phyloP scores from a whole-genome alignment of 2,797 vertebrate genomes.

The Tapera naevia region DNA sequence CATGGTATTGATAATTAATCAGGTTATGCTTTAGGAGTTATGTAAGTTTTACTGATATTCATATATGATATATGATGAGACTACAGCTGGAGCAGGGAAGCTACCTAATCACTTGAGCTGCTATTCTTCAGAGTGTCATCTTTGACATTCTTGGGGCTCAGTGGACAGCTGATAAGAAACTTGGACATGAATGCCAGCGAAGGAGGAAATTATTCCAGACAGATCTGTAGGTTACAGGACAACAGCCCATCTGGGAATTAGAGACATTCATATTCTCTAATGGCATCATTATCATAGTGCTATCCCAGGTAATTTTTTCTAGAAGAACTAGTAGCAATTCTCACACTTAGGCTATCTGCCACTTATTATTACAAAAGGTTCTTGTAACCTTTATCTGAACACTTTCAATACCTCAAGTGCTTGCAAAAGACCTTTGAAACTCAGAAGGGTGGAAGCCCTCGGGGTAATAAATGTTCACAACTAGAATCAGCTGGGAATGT shows the following conservation, averaged over 20 bases:
- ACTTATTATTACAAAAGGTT: conserved; percentile 1
- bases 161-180: background rate
- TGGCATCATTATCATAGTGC: background rate
- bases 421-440: conserved; percentile 42
- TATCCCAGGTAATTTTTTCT: conserved; percentile 17
- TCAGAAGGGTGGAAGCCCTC: conserved; percentile 17
- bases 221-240: background rate
- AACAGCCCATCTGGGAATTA: background rate
- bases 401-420: conserved; percentile 27
- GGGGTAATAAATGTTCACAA: conserved; percentile 22
- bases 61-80: background rate
- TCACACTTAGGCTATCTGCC: background rate
- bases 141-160: background rate
- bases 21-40: background rate
- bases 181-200: background rate
- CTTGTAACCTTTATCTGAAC: conserved; percentile 51
- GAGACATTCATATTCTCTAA: background rate
- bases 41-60: background rate
- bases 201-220: background rate
- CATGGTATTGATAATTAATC: background rate
- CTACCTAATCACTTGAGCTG: background rate
- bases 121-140: background rate
- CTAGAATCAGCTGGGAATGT: background rate
- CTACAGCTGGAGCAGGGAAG: background rate
- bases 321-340: background rate